Percentiles rank a stretch among this genome's conserved stretches.
Conservation (phyloP, 2,888 invertebrate species). For the Heliconius sara region DNA sequence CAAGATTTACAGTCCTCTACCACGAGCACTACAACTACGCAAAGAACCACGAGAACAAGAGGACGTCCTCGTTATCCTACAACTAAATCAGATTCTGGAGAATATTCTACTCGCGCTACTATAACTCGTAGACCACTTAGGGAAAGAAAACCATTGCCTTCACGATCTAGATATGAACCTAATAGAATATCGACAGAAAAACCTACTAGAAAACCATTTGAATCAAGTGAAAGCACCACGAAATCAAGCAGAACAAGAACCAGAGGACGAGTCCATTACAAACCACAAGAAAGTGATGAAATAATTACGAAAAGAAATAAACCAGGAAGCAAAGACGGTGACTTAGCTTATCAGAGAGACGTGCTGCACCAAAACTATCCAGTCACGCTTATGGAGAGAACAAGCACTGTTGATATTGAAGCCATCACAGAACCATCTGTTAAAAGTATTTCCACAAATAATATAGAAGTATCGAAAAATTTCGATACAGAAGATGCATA, state of each 20-base stretch:
- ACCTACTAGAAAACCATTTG: constrained; percentile 59
- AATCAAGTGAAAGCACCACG: constrained; percentile 68
- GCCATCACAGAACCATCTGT: constrained; percentile 73
- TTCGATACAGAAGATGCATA: constrained; percentile 77
- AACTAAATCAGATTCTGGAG: constrained; percentile 70
- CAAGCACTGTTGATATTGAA: constrained; percentile 77
- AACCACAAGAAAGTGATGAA: constrained; percentile 71
- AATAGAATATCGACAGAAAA: constrained; percentile 74
- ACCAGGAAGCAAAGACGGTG: constrained; percentile 64
- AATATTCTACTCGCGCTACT: constrained; percentile 68
- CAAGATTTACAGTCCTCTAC: constrained; percentile 57
- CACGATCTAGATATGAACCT: constrained; percentile 70
- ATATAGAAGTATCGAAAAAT: constrained; percentile 56
- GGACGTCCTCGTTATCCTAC: constrained; percentile 76
- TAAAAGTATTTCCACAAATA: constrained; percentile 59
- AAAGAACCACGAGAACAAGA: constrained; percentile 66
- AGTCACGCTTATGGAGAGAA: constrained; percentile 80
- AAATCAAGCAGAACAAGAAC: constrained; percentile 69
- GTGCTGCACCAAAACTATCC: constrained; percentile 86
- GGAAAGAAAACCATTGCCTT: constrained; percentile 78
- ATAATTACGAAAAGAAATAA: constrained; percentile 63
- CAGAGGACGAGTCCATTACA: constrained; percentile 82
- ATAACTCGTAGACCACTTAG: constrained; percentile 80
- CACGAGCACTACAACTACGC: constrained; percentile 69
- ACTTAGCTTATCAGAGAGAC: constrained; percentile 86